Conservation (phyloP, 2,888 invertebrate species). For the Drosophila ezoana region DNA sequence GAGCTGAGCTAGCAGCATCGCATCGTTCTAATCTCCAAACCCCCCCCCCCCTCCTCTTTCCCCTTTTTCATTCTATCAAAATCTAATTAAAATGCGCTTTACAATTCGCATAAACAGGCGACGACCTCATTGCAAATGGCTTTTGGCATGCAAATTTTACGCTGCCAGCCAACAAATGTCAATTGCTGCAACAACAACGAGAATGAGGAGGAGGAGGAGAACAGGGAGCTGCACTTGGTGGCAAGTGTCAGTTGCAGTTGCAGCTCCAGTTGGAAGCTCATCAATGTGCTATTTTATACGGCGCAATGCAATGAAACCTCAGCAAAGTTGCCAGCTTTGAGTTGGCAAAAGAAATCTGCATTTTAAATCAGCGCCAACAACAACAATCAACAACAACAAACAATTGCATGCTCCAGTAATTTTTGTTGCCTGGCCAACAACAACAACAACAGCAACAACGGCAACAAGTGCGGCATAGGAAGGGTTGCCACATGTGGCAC, state of each 20-base stretch:
- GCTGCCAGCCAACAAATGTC: slow-evolving; percentile 48
- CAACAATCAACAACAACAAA: slow-evolving; percentile 39
- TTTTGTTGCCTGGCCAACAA: slow-evolving; percentile 35
- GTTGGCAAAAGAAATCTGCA: slow-evolving; percentile 70
- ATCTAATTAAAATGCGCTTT: slow-evolving; percentile 75
- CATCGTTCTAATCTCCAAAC: slow-evolving; percentile 1
- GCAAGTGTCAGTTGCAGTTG: slow-evolving; percentile 16
- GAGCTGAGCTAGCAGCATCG: slow-evolving; percentile 3
- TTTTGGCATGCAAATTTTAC: slow-evolving; percentile 61
- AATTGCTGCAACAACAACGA: slow-evolving; percentile 16
- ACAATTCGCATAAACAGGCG: slow-evolving; percentile 58
- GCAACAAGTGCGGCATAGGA: slow-evolving; percentile 43
- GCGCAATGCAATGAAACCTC: slow-evolving; percentile 55
- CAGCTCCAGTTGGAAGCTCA: slow-evolving; percentile 39
- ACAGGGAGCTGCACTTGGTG: slow-evolving; percentile 7
- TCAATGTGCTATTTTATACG: slow-evolving; percentile 57
- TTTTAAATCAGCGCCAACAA: slow-evolving; percentile 62
- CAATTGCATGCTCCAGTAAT: slow-evolving; percentile 71
- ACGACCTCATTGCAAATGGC: slow-evolving; percentile 60
- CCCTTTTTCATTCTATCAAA: slow-evolving; percentile 26
- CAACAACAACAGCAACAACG: slow-evolving; percentile 27
- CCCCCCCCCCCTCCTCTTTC: not conserved
- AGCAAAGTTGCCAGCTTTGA: slow-evolving; percentile 35
- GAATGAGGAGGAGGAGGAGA: slow-evolving; percentile 10
- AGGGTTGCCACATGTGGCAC: slow-evolving; percentile 59